phyloP scores from a whole-genome alignment of 2,797 vertebrate genomes.

The Sphenopsis melanotis region DNA sequence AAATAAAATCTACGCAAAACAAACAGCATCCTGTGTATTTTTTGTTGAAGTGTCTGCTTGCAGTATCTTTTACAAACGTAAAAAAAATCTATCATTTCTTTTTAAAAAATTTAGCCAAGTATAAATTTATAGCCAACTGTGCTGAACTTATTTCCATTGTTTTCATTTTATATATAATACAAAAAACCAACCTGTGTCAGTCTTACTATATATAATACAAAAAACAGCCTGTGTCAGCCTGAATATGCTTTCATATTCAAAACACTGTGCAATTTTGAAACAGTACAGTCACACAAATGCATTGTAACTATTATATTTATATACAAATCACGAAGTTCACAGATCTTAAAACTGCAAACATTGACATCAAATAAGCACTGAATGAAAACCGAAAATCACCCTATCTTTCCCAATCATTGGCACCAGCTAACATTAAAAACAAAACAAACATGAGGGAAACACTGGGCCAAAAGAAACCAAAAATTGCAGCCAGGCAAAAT shows the following conservation, averaged over 20 bases:
- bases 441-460: not conserved
- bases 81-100: fast-evolving
- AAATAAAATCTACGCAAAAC: not conserved
- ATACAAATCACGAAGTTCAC: not conserved
- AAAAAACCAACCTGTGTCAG: not conserved
- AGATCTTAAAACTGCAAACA: not conserved
- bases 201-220: not conserved
- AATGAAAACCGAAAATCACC: not conserved
- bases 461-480: not conserved
- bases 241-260: not conserved
- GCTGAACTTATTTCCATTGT: not conserved
- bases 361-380: not conserved
- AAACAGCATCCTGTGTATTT: not conserved
- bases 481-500: not conserved
- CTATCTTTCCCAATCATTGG: not conserved
- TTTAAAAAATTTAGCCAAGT: not conserved
- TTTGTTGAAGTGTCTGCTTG: not conserved
- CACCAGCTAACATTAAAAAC: not conserved
- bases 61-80: not conserved
- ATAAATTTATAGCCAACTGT: not conserved
- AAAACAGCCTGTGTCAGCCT: not conserved
- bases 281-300: not conserved
- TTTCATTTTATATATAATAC: not conserved
- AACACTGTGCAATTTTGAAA: not conserved
- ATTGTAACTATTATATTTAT: not conserved